These are phyloP conservation scores for Gastrophysa polygoni DNA, from an alignment of 2,888 invertebrate species.

Conservation along the genomic window DNA sequence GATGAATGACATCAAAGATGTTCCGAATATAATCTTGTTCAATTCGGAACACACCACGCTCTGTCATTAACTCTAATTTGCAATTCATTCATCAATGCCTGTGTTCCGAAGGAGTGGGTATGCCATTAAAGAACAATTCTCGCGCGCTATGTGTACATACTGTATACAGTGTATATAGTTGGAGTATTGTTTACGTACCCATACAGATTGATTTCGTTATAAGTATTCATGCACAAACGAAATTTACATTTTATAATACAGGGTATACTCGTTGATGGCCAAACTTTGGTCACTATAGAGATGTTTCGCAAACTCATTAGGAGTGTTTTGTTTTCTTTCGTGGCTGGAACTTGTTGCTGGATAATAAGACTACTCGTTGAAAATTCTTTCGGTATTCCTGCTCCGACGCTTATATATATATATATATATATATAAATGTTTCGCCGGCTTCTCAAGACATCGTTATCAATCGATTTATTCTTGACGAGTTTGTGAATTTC, in stretches of 20 bases:
- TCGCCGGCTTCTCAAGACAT: neutral
- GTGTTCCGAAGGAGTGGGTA: conserved; percentile 7
- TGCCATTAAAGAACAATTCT: neutral
- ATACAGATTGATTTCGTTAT: neutral
- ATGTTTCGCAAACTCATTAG: conserved; percentile 1
- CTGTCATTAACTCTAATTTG: conserved; percentile 11
- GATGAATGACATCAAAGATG: neutral
- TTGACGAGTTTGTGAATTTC: too few species aligned
- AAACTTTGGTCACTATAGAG: neutral
- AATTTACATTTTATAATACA: conserved; percentile 15
- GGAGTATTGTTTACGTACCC: neutral
- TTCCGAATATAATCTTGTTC: conserved; percentile 12
- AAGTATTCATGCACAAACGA: conserved; percentile 11
- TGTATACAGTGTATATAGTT: too few species aligned
- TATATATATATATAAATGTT: neutral
- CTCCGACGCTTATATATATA: neutral
- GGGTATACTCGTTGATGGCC: conserved; percentile 2
- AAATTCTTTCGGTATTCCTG: neutral
- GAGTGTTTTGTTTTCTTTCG: neutral
- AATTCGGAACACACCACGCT: conserved; percentile 5
- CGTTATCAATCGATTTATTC: too few species aligned
- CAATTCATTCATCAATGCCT: conserved; percentile 15
- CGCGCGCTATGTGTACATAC: neutral
- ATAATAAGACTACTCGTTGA: neutral
- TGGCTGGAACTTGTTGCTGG: neutral